Evolutionary conservation across 2,797 vertebrate species (phyloP).

Genomic region (Steatocranus sp.): DNA sequence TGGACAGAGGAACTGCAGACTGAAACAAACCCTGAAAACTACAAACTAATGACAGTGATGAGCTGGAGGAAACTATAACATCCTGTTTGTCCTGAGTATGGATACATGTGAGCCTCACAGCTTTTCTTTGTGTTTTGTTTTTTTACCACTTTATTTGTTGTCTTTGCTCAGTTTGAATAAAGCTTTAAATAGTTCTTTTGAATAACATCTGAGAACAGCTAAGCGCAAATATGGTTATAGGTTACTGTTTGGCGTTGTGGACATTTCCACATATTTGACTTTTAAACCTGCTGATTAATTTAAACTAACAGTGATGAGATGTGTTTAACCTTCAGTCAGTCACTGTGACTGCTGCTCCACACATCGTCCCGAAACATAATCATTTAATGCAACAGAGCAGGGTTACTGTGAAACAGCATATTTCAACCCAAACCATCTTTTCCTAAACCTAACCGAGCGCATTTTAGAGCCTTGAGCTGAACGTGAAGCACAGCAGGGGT

Average conservation of each 20-base stretch:
- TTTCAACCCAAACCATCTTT: not conserved
- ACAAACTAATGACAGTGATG: not conserved
- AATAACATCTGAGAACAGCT: not conserved
- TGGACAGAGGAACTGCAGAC: not conserved
- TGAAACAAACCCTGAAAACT: not conserved
- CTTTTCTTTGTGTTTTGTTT: not conserved
- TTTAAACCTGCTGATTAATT: not conserved
- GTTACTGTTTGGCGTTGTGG: not conserved
- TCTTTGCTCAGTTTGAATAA: not conserved
- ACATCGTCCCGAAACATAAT: not conserved
- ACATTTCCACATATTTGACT: not conserved
- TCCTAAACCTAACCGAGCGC: not conserved
- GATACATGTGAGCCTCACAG: not conserved
- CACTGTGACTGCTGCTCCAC: not conserved
- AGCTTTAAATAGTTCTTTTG: not conserved
- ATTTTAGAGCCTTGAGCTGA: not conserved
- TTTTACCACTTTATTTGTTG: not conserved
- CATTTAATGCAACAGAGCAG: not conserved
- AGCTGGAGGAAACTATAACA: not conserved
- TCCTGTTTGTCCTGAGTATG: not conserved
- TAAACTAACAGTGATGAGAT: not conserved
- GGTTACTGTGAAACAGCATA: not conserved
- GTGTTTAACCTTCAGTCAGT: not conserved
- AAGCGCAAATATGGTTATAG: not conserved
- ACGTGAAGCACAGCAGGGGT: accelerated